Conservation (phyloP, 1,140 invertebrate species). For the Eciton burchellii region DNA sequence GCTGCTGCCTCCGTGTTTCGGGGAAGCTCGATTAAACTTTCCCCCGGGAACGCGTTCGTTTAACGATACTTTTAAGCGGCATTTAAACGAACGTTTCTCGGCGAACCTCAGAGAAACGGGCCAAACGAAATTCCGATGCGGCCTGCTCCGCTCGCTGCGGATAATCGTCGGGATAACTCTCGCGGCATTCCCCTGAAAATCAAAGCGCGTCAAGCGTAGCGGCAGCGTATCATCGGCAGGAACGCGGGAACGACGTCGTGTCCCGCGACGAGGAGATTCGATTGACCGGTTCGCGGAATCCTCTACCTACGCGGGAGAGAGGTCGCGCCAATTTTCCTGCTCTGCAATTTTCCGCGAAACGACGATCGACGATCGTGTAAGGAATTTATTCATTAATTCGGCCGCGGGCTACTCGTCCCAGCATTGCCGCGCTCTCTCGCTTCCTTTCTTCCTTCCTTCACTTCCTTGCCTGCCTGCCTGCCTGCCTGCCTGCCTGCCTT, state of each 20-base stretch:
- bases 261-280: constrained; percentile 40
- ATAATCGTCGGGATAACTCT: constrained; percentile 10
- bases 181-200: constrained; percentile 7
- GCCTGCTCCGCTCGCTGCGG: neutral
- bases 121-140: constrained; percentile 31
- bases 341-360: constrained; percentile 47
- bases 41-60: constrained; percentile 46
- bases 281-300: constrained; percentile 51
- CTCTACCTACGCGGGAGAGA: constrained; percentile 49
- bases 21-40: constrained; percentile 47
- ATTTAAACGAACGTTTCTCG: too few species aligned
- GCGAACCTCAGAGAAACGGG: constrained; percentile 40
- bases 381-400: constrained; percentile 55
- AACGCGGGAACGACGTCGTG: constrained; percentile 31
- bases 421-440: too few species aligned
- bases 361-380: constrained; percentile 26
- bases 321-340: constrained; percentile 43
- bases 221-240: constrained; percentile 18
- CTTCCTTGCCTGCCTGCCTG: too few species aligned
- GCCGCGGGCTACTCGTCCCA: neutral
- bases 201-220: constrained; percentile 11
- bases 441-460: too few species aligned
- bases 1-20: constrained; percentile 46
- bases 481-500: too few species aligned
- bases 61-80: constrained; percentile 48